Base-by-base conservation (phyloP, 2,113 vertebrate species). In the Hemiprocne comata region DNA sequence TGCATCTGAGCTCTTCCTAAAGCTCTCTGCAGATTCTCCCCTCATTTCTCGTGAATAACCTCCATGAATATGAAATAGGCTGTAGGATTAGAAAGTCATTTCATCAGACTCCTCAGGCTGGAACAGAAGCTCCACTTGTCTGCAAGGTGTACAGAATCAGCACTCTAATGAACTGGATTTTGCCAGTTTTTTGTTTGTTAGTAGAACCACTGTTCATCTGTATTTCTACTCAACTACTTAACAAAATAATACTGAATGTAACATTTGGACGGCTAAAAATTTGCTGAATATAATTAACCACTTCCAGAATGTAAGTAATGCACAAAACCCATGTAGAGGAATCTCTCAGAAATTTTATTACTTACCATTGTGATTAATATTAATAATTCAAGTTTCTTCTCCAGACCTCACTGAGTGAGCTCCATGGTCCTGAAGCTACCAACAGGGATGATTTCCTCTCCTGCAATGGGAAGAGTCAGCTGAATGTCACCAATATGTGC, bases 71-170 rank as follows among this genome's bases (percentile, higher is more conserved):
- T 83, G 50, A 94, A 95, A 67, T 19, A 88, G 31, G 25, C 20
- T 85, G 31, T 67, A 95, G 80, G 85, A 93, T 86, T 95, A 92
- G 54, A 75, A 66, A 96, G 36, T 84, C 40, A 76, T 76, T 83
- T 95, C 77, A 95, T 90, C 48, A 87, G 13, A 82, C 48, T 93
- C 77, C 48, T 85, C 53, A 53, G 87, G 36, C 69, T 87, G 65
- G 87, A 91, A 92, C 46, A 83, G 61, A 82, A 72, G 38, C 65
- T 89, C 36, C 33, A 54, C 17, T 78, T 48, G 40, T 77, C 67
- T 86, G 51, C 31, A 73, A 90, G 33, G 53, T 86, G 48, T 60
- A 71, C 76, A 57, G 84, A 88, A 66, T 77, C 88, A 75, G 72
- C 40, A 67, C 16, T 1, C 11, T 88, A 93, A 87, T 75, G 31